Evolutionary conservation across 2,888 invertebrate genomes (phyloP), one percentile per base, ranked within the genome.

Genomic region (Archips xylosteana): DNA sequence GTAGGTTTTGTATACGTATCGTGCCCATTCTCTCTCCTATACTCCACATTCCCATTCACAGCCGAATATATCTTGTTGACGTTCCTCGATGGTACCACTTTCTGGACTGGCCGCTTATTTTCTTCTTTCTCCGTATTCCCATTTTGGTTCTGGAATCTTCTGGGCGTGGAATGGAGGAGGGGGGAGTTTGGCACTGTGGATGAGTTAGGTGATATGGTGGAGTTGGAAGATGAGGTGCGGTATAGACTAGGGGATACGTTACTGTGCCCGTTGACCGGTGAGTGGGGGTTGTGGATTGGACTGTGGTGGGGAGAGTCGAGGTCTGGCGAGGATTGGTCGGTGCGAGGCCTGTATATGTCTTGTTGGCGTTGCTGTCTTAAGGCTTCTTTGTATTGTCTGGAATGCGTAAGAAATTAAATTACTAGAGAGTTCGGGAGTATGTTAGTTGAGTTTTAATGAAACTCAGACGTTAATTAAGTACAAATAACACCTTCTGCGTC

Each of bases 321-420:
- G 66, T 95, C 95, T 32, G 95, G 95, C 34, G 95, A 95, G 61
- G 94, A 91, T 65, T 94, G 94, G 79, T 95, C 95, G 79, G 96
- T 95, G 75, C 96, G 95, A 81, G 96, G 96, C 78, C 96, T 95
- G 89, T 97, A 97, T 75, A 97, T 96, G 87, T 97, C 97, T 90
- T 97, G 97, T 77, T 96, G 97, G 80, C 98, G 95, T 89, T 98
- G 98, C 83, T 97, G 97, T 89, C 97, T 96, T 86, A 98, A 90
- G 74, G 98, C 98, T 95, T 98, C 98, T 95, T 98, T 98, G 94
- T 98, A 98, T 95, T 98, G 98, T 92, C 97, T 96, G 92, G 6
- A 94, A 95, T 76, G 75, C 32, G 71, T 51, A 59, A 62, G 69
- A 71, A n/a, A 23, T n/a, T 45, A 5, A 71, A 15, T 76, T 77